Percentiles rank a stretch among this genome's conserved stretches.
Evolutionary conservation across 2,888 invertebrate genomes (phyloP).

Genomic region (Fragum whitleyi): DNA sequence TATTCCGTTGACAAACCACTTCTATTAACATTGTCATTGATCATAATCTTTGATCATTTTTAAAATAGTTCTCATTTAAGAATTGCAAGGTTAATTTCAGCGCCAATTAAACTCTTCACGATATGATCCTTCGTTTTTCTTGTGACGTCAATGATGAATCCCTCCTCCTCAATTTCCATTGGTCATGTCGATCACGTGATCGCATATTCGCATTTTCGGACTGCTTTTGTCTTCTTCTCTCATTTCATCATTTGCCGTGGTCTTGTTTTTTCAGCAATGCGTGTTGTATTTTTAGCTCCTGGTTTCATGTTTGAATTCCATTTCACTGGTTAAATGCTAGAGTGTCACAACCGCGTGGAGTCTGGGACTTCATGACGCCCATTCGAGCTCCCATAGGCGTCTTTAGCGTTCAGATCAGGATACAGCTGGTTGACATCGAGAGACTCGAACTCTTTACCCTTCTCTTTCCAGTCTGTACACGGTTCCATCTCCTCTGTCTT

Average conservation of each 20-base stretch:
- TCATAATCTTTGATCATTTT: too few relatives aligned
- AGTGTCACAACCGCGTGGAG: constrained; percentile 23
- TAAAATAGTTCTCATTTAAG: too few relatives aligned
- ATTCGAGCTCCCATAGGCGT: constrained; percentile 21
- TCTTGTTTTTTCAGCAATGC: too few relatives aligned
- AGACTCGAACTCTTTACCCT: constrained; percentile 7
- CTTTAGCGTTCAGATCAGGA: constrained; percentile 6
- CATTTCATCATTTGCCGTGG: too few relatives aligned
- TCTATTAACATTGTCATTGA: too few relatives aligned
- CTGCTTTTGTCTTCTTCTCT: too few relatives aligned
- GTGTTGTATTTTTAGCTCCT: background rate
- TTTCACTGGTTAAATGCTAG: constrained; percentile 25
- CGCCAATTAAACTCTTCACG: too few relatives aligned
- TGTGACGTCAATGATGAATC: too few relatives aligned
- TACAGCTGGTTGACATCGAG: constrained; percentile 7
- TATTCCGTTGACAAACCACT: too few relatives aligned
- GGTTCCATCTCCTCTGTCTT: constrained; percentile 28
- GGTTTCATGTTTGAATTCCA: constrained; percentile 23
- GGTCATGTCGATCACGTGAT: background rate
- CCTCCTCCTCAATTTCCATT: background rate
- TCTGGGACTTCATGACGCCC: constrained; percentile 24
- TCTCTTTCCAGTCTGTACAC: constrained; percentile 1
- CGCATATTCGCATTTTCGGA: background rate
- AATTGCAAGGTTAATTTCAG: too few relatives aligned
- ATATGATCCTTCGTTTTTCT: too few relatives aligned